Evolutionary conservation across 2,113 vertebrate species (phyloP).

Genomic region (Callionymus lyra): DNA sequence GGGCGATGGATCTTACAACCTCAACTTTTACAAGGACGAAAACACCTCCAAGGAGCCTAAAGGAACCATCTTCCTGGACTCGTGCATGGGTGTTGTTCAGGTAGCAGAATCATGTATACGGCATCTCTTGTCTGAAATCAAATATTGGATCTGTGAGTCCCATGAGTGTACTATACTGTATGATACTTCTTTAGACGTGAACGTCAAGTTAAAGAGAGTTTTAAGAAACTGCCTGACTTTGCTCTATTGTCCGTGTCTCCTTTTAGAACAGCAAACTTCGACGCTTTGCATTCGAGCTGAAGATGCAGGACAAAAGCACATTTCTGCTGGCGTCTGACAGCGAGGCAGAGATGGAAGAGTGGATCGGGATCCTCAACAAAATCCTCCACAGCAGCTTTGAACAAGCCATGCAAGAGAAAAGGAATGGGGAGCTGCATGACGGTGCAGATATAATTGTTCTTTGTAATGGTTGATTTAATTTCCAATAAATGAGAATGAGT

Average conservation of each 20-base stretch:
- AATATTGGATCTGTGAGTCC: no score
- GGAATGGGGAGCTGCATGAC: slow-evolving; percentile 85
- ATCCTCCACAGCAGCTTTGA: slow-evolving; percentile 95
- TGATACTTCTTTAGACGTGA: no score
- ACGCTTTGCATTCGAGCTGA: slow-evolving; percentile 93
- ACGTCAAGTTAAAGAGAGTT: background rate
- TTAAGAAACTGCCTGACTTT: background rate
- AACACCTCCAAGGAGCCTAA: slow-evolving; percentile 98
- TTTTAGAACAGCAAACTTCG: slow-evolving; percentile 89
- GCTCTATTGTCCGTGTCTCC: background rate
- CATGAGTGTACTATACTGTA: no score
- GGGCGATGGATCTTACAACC: slow-evolving; percentile 95
- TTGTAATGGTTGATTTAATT: no score
- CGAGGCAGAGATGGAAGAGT: slow-evolving; percentile 94
- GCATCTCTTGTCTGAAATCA: no score
- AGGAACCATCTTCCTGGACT: slow-evolving; percentile 97
- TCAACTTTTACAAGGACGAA: slow-evolving; percentile 99
- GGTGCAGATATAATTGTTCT: slow-evolving; percentile 57
- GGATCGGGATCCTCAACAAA: slow-evolving; percentile 87
- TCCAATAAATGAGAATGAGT: no score
- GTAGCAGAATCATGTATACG: no score
- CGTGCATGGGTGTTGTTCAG: slow-evolving; percentile 96
- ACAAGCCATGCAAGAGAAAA: slow-evolving; percentile 89
- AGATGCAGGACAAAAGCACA: slow-evolving; percentile 98
- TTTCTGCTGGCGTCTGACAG: slow-evolving; percentile 92